Evolutionary conservation across 2,888 invertebrate genomes (phyloP).

Genomic region (Drosophila demipolita): DNA sequence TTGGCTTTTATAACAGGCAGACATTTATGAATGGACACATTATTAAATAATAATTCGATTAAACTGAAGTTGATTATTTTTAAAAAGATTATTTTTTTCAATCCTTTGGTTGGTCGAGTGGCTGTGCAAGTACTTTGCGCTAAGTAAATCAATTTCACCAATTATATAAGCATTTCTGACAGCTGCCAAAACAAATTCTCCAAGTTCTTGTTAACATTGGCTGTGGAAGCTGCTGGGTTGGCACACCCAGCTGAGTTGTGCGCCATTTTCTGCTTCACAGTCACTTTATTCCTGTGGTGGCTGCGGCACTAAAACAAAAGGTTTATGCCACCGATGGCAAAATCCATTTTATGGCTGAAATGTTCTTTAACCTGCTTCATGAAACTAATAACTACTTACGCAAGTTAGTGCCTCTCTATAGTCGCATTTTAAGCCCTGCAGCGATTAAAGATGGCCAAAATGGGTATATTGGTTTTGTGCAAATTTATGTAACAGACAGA

Average conservation of each 20-base stretch:
- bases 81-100: neutral
- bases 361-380: neutral
- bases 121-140: slow-evolving; percentile 8
- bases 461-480: too few relatives aligned
- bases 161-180: slow-evolving; percentile 58
- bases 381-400: slow-evolving; percentile 24
- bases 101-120: neutral
- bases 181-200: slow-evolving; percentile 54
- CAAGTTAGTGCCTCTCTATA: slow-evolving; percentile 26
- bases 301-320: slow-evolving; percentile 5
- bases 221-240: neutral
- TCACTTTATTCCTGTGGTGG: slow-evolving; percentile 8
- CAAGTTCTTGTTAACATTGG: slow-evolving; percentile 19
- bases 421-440: neutral
- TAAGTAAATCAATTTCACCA: slow-evolving; percentile 29
- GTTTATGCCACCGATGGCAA: neutral
- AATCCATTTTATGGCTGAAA: slow-evolving; percentile 14
- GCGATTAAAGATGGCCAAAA: too few relatives aligned
- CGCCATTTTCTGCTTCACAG: slow-evolving; percentile 17
- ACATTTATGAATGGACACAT: neutral
- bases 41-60: neutral
- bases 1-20: neutral
- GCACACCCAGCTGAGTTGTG: slow-evolving; percentile 1
- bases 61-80: neutral
- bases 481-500: too few relatives aligned